phyloP scores from a whole-genome alignment of 92 coral and sea anemone genomes.

The Palythoa heliodiscus region DNA sequence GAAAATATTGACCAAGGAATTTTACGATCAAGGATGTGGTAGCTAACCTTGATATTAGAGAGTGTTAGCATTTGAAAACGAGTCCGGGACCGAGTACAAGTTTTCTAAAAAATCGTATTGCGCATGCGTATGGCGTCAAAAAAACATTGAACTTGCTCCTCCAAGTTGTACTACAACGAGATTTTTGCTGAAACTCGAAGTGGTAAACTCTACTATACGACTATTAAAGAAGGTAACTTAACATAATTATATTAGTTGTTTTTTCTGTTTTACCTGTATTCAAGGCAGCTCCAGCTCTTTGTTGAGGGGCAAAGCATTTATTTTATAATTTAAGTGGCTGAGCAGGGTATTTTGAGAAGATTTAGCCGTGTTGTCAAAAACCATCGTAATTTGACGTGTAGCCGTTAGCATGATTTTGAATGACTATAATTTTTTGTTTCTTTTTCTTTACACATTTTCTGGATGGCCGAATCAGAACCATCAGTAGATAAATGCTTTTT shows the following conservation, averaged over 20 bases:
- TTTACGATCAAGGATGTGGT: too few relatives aligned
- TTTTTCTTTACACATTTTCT: not conserved
- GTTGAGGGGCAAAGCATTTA: too few relatives aligned
- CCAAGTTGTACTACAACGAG: constrained; percentile 1
- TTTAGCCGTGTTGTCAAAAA: not conserved
- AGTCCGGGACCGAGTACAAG: not conserved
- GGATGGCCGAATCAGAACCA: not conserved
- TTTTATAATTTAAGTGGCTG: too few relatives aligned
- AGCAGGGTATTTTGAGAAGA: too few relatives aligned
- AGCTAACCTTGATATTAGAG: not conserved
- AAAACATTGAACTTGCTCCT: not conserved
- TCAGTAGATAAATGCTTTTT: not conserved
- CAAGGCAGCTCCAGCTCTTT: too few relatives aligned
- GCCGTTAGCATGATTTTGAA: not conserved
- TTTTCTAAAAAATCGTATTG: not conserved
- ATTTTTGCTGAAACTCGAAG: not conserved
- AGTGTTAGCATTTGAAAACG: not conserved
- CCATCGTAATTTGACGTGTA: not conserved
- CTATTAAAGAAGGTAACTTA: not conserved
- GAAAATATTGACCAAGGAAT: too few relatives aligned
- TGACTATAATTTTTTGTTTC: not conserved
- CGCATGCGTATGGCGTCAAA: not conserved
- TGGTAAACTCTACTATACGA: not conserved
- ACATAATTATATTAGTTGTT: not conserved
- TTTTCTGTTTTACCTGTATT: not conserved